A percentile compares a stretch with the other conserved stretches of the same genome.
phyloP scores from a whole-genome alignment of 2,888 invertebrate species.

The Eulithis testata region DNA sequence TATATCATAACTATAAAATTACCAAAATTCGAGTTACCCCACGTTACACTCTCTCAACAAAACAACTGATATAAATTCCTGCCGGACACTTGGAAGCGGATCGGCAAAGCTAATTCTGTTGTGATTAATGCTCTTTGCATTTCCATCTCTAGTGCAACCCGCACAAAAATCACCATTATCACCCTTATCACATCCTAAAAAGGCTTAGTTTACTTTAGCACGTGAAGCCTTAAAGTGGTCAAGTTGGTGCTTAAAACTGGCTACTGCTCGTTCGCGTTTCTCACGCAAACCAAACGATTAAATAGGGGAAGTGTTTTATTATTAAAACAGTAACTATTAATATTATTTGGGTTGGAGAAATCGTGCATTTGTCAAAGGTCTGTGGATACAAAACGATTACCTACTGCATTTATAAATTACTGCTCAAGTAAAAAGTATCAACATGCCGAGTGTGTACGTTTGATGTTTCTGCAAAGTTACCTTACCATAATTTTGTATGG shows the following conservation, averaged over 20 bases:
- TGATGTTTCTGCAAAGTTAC: too few species aligned
- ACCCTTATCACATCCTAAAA: conserved; percentile 48
- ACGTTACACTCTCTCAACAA: conserved; percentile 39
- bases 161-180: conserved; percentile 38
- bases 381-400: background rate
- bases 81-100: conserved; percentile 78
- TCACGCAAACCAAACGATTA: conserved; percentile 80
- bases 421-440: too few species aligned
- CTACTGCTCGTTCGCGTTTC: conserved; percentile 80
- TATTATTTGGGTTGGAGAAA: conserved; percentile 55
- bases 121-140: conserved; percentile 82
- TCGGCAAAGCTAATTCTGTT: conserved; percentile 84
- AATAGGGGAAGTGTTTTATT: conserved; percentile 73
- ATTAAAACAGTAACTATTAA: conserved; percentile 69
- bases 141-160: conserved; percentile 55
- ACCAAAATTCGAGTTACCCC: conserved; percentile 47
- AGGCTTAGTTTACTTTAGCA: conserved; percentile 30
- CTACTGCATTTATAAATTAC: too few species aligned
- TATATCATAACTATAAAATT: conserved; percentile 8
- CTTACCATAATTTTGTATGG: too few species aligned
- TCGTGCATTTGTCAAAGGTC: conserved; percentile 32
- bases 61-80: conserved; percentile 71
- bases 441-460: too few species aligned
- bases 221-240: conserved; percentile 42
- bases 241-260: conserved; percentile 66